Percentiles rank a stretch among this genome's conserved stretches.
Evolutionary conservation across 2,888 invertebrate genomes (phyloP).

Genomic region (Himalopsyche tibetana): DNA sequence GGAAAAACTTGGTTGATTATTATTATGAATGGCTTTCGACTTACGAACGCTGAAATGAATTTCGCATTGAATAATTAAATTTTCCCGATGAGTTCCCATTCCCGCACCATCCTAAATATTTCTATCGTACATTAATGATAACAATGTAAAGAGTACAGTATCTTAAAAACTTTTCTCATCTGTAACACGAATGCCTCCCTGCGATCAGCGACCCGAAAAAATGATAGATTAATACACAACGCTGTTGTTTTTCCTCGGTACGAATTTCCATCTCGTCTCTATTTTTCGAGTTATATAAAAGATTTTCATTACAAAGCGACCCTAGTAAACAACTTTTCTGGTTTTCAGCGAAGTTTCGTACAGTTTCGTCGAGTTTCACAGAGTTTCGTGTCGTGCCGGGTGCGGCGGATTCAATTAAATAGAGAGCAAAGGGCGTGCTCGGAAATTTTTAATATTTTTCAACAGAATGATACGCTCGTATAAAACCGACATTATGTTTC

Average conservation of each 20-base stretch:
- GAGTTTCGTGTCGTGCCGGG: slow-evolving; percentile 34
- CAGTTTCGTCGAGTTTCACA: slow-evolving; percentile 38
- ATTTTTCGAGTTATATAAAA: slow-evolving; percentile 35
- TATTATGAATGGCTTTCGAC: no score
- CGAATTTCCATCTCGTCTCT: neutral
- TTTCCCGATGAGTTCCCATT: neutral
- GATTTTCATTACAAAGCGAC: slow-evolving; percentile 53
- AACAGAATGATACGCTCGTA: neutral
- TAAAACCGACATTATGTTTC: neutral
- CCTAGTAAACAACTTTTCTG: slow-evolving; percentile 50
- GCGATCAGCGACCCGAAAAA: slow-evolving; percentile 29
- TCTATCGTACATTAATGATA: slow-evolving; percentile 18
- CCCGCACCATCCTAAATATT: neutral
- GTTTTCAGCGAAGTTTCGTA: slow-evolving; percentile 46
- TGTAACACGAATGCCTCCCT: neutral
- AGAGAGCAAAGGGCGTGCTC: slow-evolving; percentile 39
- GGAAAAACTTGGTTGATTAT: no score
- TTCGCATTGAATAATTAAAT: neutral
- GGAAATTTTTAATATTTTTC: slow-evolving; percentile 43
- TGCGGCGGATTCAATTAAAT: slow-evolving; percentile 51
- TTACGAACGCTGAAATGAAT: no score
- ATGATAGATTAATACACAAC: slow-evolving; percentile 40
- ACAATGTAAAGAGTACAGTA: neutral
- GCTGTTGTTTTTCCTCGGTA: slow-evolving; percentile 1
- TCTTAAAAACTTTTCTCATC: slow-evolving; percentile 34